These are phyloP conservation scores for Clitarchus hookeri DNA, from an alignment of 2,888 invertebrate genomes.

Conservation along the genomic window DNA sequence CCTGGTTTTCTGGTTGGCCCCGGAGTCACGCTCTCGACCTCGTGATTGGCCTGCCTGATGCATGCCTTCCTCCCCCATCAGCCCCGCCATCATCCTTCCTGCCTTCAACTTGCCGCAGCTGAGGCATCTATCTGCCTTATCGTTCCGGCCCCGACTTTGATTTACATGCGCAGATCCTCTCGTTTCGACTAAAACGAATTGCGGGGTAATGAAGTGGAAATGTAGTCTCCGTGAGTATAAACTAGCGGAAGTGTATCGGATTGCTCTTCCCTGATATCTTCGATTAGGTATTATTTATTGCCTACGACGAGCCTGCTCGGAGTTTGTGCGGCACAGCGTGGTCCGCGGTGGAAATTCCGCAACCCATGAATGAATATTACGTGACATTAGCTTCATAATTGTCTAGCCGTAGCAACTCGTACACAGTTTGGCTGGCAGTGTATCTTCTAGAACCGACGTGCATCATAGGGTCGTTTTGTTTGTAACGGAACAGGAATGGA, in stretches of 20 bases:
- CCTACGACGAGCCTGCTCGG: not conserved
- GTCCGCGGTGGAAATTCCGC: too few relatives aligned
- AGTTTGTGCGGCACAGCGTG: too few relatives aligned
- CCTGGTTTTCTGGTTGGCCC: not conserved
- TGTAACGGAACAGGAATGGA: too few relatives aligned
- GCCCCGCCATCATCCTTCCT: not conserved
- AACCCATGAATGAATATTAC: too few relatives aligned
- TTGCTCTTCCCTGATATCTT: not conserved
- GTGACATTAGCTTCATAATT: too few relatives aligned
- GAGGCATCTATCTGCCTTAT: not conserved
- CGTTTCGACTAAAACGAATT: not conserved
- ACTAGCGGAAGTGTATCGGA: not conserved
- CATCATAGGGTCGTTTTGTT: too few relatives aligned
- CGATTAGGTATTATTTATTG: not conserved
- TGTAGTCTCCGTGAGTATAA: not conserved
- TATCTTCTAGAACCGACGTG: too few relatives aligned
- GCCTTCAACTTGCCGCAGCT: too few relatives aligned
- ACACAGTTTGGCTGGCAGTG: too few relatives aligned
- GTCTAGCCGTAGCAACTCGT: too few relatives aligned
- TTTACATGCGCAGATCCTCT: not conserved
- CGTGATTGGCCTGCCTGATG: not conserved
- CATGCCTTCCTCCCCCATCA: not conserved
- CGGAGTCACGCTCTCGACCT: conserved; percentile 5
- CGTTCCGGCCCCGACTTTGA: not conserved
- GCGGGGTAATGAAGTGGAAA: not conserved